Evolutionary conservation across 2,888 invertebrate species (phyloP).

Genomic region (Atethmia centrago): DNA sequence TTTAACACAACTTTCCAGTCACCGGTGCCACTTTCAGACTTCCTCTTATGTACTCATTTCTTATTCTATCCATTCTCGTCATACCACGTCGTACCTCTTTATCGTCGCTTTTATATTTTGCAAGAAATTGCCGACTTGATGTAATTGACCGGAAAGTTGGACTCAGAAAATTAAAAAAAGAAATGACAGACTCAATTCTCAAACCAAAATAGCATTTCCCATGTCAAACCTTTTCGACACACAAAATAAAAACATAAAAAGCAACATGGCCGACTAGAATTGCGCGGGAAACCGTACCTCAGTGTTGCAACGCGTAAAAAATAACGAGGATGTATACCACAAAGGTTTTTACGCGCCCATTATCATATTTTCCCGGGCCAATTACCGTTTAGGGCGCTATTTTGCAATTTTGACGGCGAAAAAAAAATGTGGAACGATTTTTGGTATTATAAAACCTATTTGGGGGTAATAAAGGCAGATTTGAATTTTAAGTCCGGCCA

Average conservation of each 20-base stretch:
- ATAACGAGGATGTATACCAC: slow-evolving; percentile 82
- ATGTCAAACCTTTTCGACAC: slow-evolving; percentile 57
- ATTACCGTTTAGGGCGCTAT: slow-evolving; percentile 81
- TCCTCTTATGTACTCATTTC: too few relatives aligned
- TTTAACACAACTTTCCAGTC: too few relatives aligned
- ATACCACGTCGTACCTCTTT: too few relatives aligned
- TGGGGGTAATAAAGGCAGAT: slow-evolving; percentile 48
- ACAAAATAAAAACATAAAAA: slow-evolving; percentile 68
- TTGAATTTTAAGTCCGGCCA: slow-evolving; percentile 56
- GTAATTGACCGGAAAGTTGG: not conserved
- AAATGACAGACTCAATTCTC: not conserved
- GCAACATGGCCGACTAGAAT: slow-evolving; percentile 77
- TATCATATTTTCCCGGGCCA: slow-evolving; percentile 85
- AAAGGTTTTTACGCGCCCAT: slow-evolving; percentile 84
- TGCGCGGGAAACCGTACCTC: slow-evolving; percentile 76
- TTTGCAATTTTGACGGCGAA: slow-evolving; percentile 79
- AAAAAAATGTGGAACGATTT: slow-evolving; percentile 67
- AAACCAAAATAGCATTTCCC: slow-evolving; percentile 31
- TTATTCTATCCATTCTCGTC: too few relatives aligned
- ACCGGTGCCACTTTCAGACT: too few relatives aligned
- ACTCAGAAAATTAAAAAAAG: not conserved
- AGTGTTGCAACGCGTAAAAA: slow-evolving; percentile 75
- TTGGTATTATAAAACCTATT: slow-evolving; percentile 69
- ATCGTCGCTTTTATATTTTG: not conserved
- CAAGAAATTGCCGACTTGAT: not conserved